These are phyloP conservation scores for Xylota sylvarum DNA, from an alignment of 2,888 invertebrate genomes.

Conservation along the genomic window DNA sequence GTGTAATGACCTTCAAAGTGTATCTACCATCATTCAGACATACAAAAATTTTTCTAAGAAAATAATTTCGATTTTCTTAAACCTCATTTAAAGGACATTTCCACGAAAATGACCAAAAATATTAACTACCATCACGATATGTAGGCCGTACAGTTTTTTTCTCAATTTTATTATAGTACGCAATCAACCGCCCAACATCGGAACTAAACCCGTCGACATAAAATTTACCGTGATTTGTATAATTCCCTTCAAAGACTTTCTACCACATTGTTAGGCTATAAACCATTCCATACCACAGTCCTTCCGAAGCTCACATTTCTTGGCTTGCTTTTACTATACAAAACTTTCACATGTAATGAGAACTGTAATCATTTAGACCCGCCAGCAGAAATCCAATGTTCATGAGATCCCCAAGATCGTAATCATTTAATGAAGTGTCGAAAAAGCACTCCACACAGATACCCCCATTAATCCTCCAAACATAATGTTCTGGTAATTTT, in stretches of 20 bases:
- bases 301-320: background rate
- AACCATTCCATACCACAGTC: background rate
- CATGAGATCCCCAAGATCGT: slow-evolving; percentile 35
- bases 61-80: too few species aligned
- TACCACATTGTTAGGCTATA: background rate
- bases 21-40: too few species aligned
- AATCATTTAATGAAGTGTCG: slow-evolving; percentile 69
- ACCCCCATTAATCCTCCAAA: slow-evolving; percentile 22
- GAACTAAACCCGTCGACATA: background rate
- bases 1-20: too few species aligned
- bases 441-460: slow-evolving; percentile 46
- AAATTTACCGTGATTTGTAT: background rate
- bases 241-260: background rate
- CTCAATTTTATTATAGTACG: too few species aligned
- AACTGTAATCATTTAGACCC: slow-evolving; percentile 36
- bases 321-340: background rate
- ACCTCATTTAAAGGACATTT: too few species aligned
- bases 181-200: too few species aligned
- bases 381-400: slow-evolving; percentile 14
- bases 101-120: too few species aligned
- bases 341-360: slow-evolving; percentile 28
- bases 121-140: too few species aligned
- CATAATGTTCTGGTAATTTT: slow-evolving; percentile 52
- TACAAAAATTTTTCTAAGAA: too few species aligned
- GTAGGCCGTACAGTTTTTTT: too few species aligned